These are phyloP conservation scores for Pseudococcus longispinus DNA, from an alignment of 2,888 invertebrate genomes.

Conservation along the genomic window DNA sequence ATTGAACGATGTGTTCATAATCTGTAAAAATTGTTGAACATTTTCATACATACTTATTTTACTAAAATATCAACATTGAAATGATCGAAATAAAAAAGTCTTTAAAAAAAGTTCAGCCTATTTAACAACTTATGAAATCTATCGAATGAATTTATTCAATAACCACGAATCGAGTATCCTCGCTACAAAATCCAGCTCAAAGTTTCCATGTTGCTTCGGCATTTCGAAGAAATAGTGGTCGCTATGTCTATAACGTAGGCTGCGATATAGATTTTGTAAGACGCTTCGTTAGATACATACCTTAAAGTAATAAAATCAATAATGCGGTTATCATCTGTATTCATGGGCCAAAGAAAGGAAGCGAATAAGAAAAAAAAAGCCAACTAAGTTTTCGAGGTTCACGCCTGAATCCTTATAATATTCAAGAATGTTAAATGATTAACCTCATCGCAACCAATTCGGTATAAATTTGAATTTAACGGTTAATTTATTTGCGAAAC, in stretches of 20 bases:
- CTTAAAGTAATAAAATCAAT: slow-evolving; percentile 34
- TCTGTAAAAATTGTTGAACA: no score
- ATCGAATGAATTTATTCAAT: neutral
- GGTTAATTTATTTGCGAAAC: slow-evolving; percentile 28
- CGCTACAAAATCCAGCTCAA: neutral
- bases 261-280: neutral
- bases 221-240: neutral
- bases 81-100: no score
- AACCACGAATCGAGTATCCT: neutral
- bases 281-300: slow-evolving; percentile 26
- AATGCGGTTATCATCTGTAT: slow-evolving; percentile 20
- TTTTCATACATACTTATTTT: no score
- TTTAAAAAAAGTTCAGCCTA: no score
- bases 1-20: no score
- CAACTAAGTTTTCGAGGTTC: slow-evolving; percentile 11
- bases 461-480: slow-evolving; percentile 3
- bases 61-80: no score
- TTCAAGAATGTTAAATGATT: slow-evolving; percentile 24
- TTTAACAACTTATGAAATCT: neutral
- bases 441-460: slow-evolving; percentile 16
- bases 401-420: slow-evolving; percentile 17
- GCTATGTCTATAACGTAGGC: neutral
- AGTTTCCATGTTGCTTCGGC: neutral
- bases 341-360: slow-evolving; percentile 30
- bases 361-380: neutral